Evolutionary conservation across 2,113 vertebrate species (phyloP), one percentile per base, ranked within the genome.

Genomic region (Odontophorus gujanensis): DNA sequence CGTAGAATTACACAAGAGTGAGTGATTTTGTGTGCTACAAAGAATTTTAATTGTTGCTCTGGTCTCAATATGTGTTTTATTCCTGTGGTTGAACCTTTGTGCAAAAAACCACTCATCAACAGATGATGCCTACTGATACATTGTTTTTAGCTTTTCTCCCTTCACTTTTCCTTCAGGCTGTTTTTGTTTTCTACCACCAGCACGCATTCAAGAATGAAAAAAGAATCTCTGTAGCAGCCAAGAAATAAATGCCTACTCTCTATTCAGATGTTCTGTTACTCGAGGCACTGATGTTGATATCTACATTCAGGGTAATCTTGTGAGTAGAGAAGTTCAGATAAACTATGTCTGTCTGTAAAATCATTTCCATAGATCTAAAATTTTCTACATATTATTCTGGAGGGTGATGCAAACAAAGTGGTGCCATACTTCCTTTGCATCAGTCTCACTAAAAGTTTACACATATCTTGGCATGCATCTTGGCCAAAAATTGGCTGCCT

Each of bases 301-400:
- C 40, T 84, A 66, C 42, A 91, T 14, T 30, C 30, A 81, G 76
- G 22, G 42, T 75, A 87, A 93, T 67, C 92, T 85, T 94, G 87
- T 20, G 34, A 84, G 24, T 7, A 87, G 17, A 2, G 62, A 93
- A 81, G 9, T 38, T 87, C 51, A 79, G 40, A 68, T 57, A 63
- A 22, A 13, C n/a, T 57, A 6, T n/a, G 36, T 75, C 26, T 85
- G 26, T 47, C 59, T 72, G 17, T 77, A 87, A 91, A 95, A 74
- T 42, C 8, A 93, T 48, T 63, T 78, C 32, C 48, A 71, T 12
- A 61, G 88, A 81, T 76, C 22, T 43, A 38, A 90, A 97, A 94
- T 63, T 65, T 85, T 91, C 73, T 55, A 69, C 14, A 43, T 62
- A 73, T 9, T 57, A 15, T 92, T 87, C 57, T 71, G 48, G 32